phyloP scores from a whole-genome alignment of 2,113 vertebrate species.

The Rhinolophus sinicus region DNA sequence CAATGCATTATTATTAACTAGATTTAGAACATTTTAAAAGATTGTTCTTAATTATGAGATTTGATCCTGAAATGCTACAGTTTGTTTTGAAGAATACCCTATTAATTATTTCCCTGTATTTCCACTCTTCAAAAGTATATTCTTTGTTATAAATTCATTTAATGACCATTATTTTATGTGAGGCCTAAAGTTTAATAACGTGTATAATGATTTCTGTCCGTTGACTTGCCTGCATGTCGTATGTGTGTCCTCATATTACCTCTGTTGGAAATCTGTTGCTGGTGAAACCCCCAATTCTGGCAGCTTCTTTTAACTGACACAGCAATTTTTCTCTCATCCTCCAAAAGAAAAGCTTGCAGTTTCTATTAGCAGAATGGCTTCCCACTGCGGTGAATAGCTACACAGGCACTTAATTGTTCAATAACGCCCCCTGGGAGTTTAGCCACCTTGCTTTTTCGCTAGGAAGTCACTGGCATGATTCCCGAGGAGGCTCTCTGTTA shows the following conservation, averaged over 20 bases:
- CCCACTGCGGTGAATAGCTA: constrained; percentile 2
- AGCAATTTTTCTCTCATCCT: constrained; percentile 53
- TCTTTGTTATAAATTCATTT: neutral
- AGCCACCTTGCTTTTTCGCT: constrained; percentile 58
- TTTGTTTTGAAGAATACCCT: neutral
- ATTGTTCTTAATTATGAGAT: neutral
- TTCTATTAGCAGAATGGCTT: constrained; percentile 33
- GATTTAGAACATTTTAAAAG: neutral
- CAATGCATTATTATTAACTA: neutral
- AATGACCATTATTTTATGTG: neutral
- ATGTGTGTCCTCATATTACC: neutral
- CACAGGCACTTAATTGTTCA: constrained; percentile 60
- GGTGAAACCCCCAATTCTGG: neutral
- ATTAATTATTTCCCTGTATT: constrained; percentile 10
- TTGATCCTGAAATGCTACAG: constrained; percentile 20
- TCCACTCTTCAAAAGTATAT: neutral
- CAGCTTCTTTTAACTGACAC: neutral
- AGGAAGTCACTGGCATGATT: constrained; percentile 41
- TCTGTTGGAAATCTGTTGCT: constrained; percentile 41
- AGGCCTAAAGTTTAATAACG: neutral
- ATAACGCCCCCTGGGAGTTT: neutral
- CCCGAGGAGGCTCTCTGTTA: constrained; percentile 21
- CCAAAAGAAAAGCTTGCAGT: neutral
- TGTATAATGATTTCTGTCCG: neutral
- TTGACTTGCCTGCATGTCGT: neutral